phyloP scores from a whole-genome alignment of 35 echinoderm and acorn worm species.

The Diadema setosum region DNA sequence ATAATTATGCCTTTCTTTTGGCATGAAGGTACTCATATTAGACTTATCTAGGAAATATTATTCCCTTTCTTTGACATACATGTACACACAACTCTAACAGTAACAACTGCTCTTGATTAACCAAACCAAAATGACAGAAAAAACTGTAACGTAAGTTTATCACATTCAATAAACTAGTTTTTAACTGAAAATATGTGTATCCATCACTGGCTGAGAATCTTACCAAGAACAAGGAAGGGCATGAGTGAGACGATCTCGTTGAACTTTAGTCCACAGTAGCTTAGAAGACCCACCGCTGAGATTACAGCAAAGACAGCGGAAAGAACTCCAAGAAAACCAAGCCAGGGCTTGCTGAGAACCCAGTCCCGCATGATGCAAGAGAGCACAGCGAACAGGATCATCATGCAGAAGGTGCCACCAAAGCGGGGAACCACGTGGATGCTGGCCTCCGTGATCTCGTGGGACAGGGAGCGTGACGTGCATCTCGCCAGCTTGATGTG shows the following conservation, averaged over 20 bases:
- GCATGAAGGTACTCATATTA: too few species aligned
- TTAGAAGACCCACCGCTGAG: constrained; percentile 67
- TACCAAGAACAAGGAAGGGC: constrained; percentile 91
- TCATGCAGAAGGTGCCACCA: constrained; percentile 70
- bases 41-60: too few species aligned
- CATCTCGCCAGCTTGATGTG: constrained; percentile 36
- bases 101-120: too few species aligned
- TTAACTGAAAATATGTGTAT: too few species aligned
- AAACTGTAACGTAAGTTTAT: too few species aligned
- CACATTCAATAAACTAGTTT: too few species aligned
- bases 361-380: constrained; percentile 98
- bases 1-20: too few species aligned
- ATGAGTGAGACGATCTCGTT: constrained; percentile 90
- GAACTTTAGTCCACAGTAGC: constrained; percentile 58
- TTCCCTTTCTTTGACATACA: too few species aligned
- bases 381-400: constrained; percentile 89
- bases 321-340: constrained; percentile 80
- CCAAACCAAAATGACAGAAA: too few species aligned
- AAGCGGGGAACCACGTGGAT: constrained; percentile 80
- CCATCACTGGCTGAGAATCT: too few species aligned
- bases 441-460: constrained; percentile 57
- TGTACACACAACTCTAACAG: too few species aligned
- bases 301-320: constrained; percentile 82
- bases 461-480: constrained; percentile 54
- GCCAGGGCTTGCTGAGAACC: constrained; percentile 97